Percentiles rank a stretch among this genome's conserved stretches.
Evolutionary conservation across 2,797 vertebrate species (phyloP).

Genomic region (Pitangus sulphuratus): DNA sequence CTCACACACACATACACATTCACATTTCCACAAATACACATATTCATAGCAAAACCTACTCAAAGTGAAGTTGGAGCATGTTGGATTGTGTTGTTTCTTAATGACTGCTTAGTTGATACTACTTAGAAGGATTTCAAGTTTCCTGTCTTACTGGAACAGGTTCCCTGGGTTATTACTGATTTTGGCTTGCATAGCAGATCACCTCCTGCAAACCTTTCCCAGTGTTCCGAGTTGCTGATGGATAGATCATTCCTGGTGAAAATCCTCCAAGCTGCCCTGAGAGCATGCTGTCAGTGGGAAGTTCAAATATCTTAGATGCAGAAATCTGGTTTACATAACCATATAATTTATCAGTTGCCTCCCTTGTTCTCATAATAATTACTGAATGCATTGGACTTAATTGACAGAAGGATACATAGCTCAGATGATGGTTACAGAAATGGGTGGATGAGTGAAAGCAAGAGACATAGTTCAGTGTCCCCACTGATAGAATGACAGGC

Average conservation of each 20-base stretch:
- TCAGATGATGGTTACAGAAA: not conserved
- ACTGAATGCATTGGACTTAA: not conserved
- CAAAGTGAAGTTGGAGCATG: not conserved
- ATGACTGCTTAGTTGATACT: not conserved
- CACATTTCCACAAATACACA: not conserved
- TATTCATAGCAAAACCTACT: not conserved
- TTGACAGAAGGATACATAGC: not conserved
- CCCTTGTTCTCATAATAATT: not conserved
- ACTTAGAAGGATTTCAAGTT: not conserved
- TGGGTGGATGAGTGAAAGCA: not conserved
- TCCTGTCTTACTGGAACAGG: not conserved
- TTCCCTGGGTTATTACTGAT: not conserved
- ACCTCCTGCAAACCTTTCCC: not conserved
- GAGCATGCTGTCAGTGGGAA: not conserved
- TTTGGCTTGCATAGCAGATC: not conserved
- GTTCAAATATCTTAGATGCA: not conserved
- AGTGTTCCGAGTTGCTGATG: constrained; percentile 3
- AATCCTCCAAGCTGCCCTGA: not conserved
- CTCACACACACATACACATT: not conserved
- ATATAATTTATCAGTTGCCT: not conserved
- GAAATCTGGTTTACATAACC: not conserved
- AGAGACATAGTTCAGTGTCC: not conserved
- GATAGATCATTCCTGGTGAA: not conserved
- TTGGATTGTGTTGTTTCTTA: not conserved
- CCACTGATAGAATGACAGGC: not conserved